A percentile compares a stretch with the other conserved stretches of the same genome.
phyloP scores from a whole-genome alignment of 2,888 invertebrate genomes.

The Theretra japonica region DNA sequence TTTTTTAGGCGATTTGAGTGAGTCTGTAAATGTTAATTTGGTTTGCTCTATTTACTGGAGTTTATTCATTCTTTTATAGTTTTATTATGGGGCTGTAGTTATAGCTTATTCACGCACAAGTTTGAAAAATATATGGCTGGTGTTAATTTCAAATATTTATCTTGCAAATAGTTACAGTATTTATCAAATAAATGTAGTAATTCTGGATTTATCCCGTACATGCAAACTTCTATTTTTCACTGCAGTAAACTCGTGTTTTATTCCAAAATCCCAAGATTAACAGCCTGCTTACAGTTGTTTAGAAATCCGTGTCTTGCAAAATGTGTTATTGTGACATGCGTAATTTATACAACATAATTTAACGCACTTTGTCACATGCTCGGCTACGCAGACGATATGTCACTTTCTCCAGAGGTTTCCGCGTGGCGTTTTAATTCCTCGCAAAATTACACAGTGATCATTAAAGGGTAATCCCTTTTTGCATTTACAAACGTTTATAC shows the following conservation, averaged over 20 bases:
- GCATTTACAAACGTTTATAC: conserved; percentile 76
- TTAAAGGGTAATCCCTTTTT: conserved; percentile 77
- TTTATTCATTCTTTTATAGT: conserved; percentile 1
- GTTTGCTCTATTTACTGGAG: background rate
- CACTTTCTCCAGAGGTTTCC: conserved; percentile 37
- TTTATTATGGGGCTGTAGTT: background rate
- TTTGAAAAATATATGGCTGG: no score
- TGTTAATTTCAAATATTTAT: no score
- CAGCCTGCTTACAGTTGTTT: background rate
- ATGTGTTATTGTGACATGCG: conserved; percentile 19
- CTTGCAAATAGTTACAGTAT: no score
- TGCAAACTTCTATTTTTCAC: no score
- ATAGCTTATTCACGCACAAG: no score
- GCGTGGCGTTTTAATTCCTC: conserved; percentile 46
- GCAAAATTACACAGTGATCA: conserved; percentile 68
- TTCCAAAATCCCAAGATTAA: no score
- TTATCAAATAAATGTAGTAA: no score
- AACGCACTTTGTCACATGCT: background rate
- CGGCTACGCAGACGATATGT: conserved; percentile 35
- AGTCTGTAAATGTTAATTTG: conserved; percentile 41
- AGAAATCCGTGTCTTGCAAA: background rate
- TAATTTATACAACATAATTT: conserved; percentile 28
- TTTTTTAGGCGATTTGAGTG: conserved; percentile 42
- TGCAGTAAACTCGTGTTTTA: no score
- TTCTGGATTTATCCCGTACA: no score